Evolutionary conservation across 2,888 invertebrate genomes (phyloP), one percentile per base, ranked within the genome.

Genomic region (Sesia bembeciformis): DNA sequence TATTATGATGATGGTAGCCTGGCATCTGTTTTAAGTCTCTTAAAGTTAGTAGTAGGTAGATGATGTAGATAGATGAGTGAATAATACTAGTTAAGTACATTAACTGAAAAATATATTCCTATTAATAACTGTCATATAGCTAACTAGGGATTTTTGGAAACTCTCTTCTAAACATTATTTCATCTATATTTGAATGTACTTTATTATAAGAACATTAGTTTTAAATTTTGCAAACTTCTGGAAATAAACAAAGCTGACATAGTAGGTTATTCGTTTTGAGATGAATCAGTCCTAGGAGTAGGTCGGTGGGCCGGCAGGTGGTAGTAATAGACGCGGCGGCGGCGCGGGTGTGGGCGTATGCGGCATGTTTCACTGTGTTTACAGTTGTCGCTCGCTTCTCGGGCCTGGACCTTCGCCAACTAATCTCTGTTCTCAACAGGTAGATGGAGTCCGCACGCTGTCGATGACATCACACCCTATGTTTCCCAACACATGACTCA

Each of bases 401-500:
- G 65, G 66, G 62, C 60, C 77, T 87, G 86, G 86, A 79, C 60
- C 65, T 57, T 53, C 60, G 87, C 87, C 87, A 87, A 81, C 72
- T 79, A 68, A 74, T 81, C 76, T 76, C 67, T 39, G 23, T 60
- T 75, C 77, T 75, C 83, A 79, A 83, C 86, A 87, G 87, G 87
- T 87, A 86, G 77, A 79, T 74, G 68, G 70, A 78, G 76, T 70
- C 69, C 68, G 70, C 71, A 64, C 68, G 70, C 71, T 64, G 64
- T 66, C 74, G 74, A 78, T 81, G 82, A 84, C 81, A 81, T 81
- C 82, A 83, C 78, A 76, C 67, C 66, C 67, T 60, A 61, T 65
- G 68, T 70, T 66, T 70, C 64, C 65, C 67, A 63, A 67, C 69
- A 6, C 50, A 50, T 85, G 84, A 85, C 78, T 84, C 83, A 84